Base-by-base conservation (phyloP, 2,888 invertebrate genomes). In the Leptothorax acervorum region DNA sequence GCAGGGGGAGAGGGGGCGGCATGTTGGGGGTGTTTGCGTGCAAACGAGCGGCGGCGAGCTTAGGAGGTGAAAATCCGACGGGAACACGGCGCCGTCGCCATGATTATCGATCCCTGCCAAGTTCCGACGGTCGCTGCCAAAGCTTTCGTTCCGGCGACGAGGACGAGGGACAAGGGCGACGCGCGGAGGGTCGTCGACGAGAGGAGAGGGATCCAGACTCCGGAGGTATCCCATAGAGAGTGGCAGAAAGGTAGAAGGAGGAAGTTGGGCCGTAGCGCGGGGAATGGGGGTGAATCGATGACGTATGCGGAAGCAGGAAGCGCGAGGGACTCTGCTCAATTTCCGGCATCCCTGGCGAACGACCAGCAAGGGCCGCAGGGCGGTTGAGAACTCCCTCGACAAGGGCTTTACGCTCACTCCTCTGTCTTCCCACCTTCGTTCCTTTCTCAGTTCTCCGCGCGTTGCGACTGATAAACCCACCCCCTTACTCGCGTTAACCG, bases 261-360 rank as follows among this genome's bases (percentile, higher is more conserved):
- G 87, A 86, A 87, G 87, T 79, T 53, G 84, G 23, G 45, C 83
- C 79, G 35, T 71, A 65, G 11, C 66, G 65, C 42, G 53, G 65
- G 82, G 89, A 85, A 88, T 86, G 65, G 63, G 88, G 85, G 86
- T 82, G 88, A 89, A 89, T 86, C 91, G 90, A 92, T 90, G 92
- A 93, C 92, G 92, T 92, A 92, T 86, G 90, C 92, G 93, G 92
- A 92, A 92, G 92, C 88, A 62, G 89, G 92, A 92, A 92, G 90
- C 91, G 86, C 89, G 86, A 88, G 89, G 85, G 88, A 85, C 91
- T 92, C 91, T 89, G 91, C 90, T 92, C 92, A 91, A 91, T 92
- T 92, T 92, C 90, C 93, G 92, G 91, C 88, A 86, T 91, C 87
- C 86, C 85, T 88, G 87, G 89, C 88, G 88, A 90, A 88, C 89